Conservation (phyloP, 2,113 vertebrate genomes). For the Microtus montanus region DNA sequence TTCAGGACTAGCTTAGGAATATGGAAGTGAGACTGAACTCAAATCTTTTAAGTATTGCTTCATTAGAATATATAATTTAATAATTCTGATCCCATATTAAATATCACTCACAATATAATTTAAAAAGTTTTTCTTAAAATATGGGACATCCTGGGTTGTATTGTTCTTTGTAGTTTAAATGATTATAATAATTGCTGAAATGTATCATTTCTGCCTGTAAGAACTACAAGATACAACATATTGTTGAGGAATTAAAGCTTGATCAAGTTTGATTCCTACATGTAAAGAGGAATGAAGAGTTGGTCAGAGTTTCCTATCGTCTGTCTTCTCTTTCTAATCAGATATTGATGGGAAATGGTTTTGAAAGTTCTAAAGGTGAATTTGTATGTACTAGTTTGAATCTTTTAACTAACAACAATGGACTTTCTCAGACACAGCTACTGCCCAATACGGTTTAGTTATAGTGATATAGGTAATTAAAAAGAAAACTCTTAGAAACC, state of each 20-base stretch:
- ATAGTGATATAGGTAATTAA: not conserved
- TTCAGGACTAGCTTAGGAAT: not conserved
- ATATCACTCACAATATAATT: not conserved
- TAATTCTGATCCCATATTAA: not conserved
- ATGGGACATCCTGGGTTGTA: not conserved
- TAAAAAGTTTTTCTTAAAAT: not conserved
- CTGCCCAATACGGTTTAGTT: not conserved
- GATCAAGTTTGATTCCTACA: not conserved
- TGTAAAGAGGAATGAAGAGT: not conserved
- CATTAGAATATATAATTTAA: not conserved
- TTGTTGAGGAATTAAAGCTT: not conserved
- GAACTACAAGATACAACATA: not conserved
- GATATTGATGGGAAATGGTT: not conserved
- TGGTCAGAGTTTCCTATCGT: not conserved
- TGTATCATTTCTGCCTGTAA: not conserved
- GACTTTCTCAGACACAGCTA: not conserved
- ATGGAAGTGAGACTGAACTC: not conserved
- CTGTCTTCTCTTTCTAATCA: not conserved
- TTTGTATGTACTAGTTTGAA: not conserved
- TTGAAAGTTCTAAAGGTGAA: not conserved
- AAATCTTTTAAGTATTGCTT: slow-evolving; percentile 26
- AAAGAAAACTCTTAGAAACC: not conserved
- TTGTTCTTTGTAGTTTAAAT: not conserved
- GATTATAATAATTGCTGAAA: not conserved
- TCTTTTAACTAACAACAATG: not conserved